Conservation (phyloP, 2,113 vertebrate genomes). For the Phylloscopus whistleri region DNA sequence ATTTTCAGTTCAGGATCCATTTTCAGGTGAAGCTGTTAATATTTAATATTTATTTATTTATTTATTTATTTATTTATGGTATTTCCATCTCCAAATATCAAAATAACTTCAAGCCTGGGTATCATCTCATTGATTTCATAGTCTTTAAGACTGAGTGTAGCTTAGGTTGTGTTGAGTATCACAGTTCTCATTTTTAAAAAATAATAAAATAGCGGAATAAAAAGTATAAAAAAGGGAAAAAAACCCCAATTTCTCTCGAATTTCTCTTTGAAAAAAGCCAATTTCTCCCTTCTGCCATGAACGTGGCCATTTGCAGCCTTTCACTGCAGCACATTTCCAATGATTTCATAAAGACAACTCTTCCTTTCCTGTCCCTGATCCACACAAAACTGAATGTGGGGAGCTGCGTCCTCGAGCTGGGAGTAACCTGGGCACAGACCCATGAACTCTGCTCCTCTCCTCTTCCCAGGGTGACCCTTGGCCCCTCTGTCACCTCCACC, state of each 20-base stretch:
- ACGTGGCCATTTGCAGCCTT: background rate
- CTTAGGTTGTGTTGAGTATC: background rate
- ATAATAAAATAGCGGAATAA: accelerated
- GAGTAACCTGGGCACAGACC: background rate
- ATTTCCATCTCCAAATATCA: background rate
- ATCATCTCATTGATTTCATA: background rate
- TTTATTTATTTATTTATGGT: background rate
- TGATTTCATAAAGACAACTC: background rate
- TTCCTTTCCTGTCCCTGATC: background rate
- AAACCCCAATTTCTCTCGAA: accelerated
- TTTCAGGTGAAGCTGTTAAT: background rate
- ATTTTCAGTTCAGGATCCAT: background rate
- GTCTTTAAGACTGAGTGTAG: background rate
- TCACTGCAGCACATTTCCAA: background rate
- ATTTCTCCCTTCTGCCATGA: background rate
- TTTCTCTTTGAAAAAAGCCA: too few relatives aligned
- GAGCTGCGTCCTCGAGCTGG: background rate
- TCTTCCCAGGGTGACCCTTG: background rate
- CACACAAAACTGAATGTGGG: accelerated
- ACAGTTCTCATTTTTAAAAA: background rate
- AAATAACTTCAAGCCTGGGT: background rate
- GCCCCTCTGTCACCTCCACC: background rate
- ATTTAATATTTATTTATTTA: too few relatives aligned
- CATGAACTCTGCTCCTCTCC: background rate
- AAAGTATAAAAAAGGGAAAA: accelerated